Conservation (phyloP, 2,113 vertebrate genomes). For the Cyphomyrus plagiostoma region DNA sequence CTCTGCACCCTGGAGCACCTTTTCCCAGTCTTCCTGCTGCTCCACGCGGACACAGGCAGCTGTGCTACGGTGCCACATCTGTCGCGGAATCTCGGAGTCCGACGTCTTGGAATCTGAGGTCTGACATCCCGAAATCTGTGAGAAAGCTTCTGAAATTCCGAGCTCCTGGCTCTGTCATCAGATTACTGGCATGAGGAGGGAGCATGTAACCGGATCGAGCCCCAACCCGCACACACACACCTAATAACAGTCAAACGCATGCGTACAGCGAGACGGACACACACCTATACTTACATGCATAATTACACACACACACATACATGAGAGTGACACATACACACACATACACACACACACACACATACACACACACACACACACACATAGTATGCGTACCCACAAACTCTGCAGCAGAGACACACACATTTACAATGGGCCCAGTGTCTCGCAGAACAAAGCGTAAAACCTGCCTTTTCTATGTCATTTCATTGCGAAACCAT, state of each 20-base stretch:
- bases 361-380: background rate
- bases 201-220: background rate
- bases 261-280: background rate
- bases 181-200: background rate
- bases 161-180: background rate
- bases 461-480: conserved; percentile 41
- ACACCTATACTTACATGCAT: background rate
- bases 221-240: background rate
- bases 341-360: background rate
- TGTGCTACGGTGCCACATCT: background rate
- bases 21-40: background rate
- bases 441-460: conserved; percentile 9
- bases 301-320: background rate
- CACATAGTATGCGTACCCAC: background rate
- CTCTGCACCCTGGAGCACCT: background rate
- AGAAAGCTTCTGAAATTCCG: background rate
- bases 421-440: conserved; percentile 3
- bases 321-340: background rate
- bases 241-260: background rate
- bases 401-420: background rate
- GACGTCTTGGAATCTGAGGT: background rate
- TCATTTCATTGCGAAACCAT: conserved; percentile 54
- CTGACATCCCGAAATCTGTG: background rate
- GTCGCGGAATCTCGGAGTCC: background rate
- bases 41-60: background rate